phyloP scores from a whole-genome alignment of 30 jellyfish, hydroid and myxozoan species.

The Pelagia noctiluca region DNA sequence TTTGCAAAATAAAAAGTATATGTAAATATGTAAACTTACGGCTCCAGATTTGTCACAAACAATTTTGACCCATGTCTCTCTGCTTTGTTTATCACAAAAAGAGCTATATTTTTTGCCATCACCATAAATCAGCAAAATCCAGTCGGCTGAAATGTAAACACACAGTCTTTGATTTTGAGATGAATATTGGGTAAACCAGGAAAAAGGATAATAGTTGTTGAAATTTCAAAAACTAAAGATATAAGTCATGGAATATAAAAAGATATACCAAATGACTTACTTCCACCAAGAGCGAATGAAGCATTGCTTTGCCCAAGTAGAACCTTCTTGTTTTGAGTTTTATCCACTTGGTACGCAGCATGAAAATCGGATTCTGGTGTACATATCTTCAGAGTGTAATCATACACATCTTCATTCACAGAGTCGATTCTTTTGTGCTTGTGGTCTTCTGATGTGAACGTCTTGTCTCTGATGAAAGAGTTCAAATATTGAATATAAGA shows the following conservation, averaged over 20 bases:
- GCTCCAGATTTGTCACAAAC: slow-evolving; percentile 84
- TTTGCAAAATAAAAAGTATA: no score
- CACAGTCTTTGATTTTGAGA: neutral
- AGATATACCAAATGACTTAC: slow-evolving; percentile 23
- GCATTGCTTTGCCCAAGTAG: slow-evolving; percentile 63
- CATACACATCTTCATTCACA: slow-evolving; percentile 43
- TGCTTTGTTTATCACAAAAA: slow-evolving; percentile 62
- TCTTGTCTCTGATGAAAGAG: slow-evolving; percentile 5
- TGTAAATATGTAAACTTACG: no score
- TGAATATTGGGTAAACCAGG: neutral
- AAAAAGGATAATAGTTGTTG: neutral
- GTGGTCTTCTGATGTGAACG: slow-evolving; percentile 31
- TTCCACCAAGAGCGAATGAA: slow-evolving; percentile 77
- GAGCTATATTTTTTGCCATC: slow-evolving; percentile 71
- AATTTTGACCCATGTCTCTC: slow-evolving; percentile 82
- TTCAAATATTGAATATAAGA: neutral
- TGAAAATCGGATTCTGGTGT: slow-evolving; percentile 36
- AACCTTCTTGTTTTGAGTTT: slow-evolving; percentile 15
- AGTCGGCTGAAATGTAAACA: slow-evolving; percentile 45
- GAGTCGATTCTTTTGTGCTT: slow-evolving; percentile 26
- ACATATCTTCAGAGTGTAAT: slow-evolving; percentile 52
- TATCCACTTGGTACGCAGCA: slow-evolving; percentile 62
- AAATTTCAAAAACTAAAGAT: neutral
- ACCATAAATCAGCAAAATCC: slow-evolving; percentile 57
- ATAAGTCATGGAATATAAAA: no score